Conservation (phyloP, 2,797 vertebrate species). For the Neopelma chrysocephalum region DNA sequence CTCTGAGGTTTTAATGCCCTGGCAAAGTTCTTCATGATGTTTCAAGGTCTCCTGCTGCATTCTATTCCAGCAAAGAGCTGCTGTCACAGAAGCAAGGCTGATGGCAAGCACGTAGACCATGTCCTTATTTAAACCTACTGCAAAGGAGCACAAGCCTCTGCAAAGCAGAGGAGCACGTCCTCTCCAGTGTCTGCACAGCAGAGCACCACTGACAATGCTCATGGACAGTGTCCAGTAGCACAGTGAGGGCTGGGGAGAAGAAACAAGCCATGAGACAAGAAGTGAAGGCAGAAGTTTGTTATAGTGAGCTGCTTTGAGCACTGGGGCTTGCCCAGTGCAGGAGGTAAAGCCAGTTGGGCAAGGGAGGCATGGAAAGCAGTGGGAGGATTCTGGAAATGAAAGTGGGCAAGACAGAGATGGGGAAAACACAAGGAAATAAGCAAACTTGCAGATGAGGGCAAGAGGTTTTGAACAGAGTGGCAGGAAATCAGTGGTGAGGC, state of each 20-base stretch:
- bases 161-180: neutral
- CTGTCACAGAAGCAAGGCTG: neutral
- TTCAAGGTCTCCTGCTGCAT: neutral
- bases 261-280: neutral
- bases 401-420: neutral
- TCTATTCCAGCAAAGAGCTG: neutral
- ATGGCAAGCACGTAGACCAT: neutral
- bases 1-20: neutral
- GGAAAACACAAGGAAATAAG: neutral
- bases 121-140: neutral
- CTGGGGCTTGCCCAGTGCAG: neutral
- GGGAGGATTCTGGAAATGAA: neutral
- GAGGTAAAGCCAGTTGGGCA: neutral
- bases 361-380: neutral
- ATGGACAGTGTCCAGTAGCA: neutral
- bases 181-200: neutral
- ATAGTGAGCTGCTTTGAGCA: rapidly evolving
- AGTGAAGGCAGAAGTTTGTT: neutral
- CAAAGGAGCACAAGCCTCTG: neutral
- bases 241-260: neutral
- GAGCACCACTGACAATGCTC: neutral
- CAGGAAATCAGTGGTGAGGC: neutral
- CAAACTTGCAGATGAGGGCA: neutral
- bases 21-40: neutral
- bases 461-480: neutral